Base-by-base conservation (phyloP, 2,797 vertebrate genomes). In the Heteromormyrus szaboi region DNA sequence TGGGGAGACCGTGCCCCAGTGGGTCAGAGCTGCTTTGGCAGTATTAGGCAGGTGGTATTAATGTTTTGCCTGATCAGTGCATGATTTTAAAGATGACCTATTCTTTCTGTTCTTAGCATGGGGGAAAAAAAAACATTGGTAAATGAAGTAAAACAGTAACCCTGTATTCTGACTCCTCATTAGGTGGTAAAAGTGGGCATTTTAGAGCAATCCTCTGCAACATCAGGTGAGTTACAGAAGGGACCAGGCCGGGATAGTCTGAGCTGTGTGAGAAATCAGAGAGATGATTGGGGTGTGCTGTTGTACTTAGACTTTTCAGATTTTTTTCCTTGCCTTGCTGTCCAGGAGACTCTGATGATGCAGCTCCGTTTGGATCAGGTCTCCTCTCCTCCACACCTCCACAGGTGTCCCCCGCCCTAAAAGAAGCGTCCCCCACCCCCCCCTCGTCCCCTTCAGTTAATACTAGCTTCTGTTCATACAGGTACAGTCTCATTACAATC, bases 181-280 rank as follows among this genome's bases (percentile, higher is more conserved):
- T 92, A 99, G 98, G 97, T 98, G 94, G 98, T 99, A 92, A 99
- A 99, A 92, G 98, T 99, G 81, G 98, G 98, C 90, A 96, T 99
- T 50, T 97, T 99, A 93, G 98, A 99, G 88, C 98, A 98, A 29
- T 97, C 97, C 2, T 98, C 97, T 6, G 96, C 97, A 89, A 95
- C 97, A 0, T 99, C 98, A 95, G 98, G 98, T 97, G 93, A 94
- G 89, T 41, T 50, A 48, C 48, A 81, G n/a, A 25, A 54, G 53
- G 25, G 37, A 2, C 2, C 50, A 17, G 76, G 29, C 19, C 7
- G 11, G 25, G 19, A 11, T 14, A 5, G 4, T 50, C 9, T 37
- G 68, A 11, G 29, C 41, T 50, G 2, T 44, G 29, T 41, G 22
- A 51, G 17, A 25, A 12, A 4, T 25, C 83, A 14, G n/a, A 51